Evolutionary conservation across 2,797 vertebrate species (phyloP), one percentile per base, ranked within the genome.

Genomic region (Pachyuromys duprasi): DNA sequence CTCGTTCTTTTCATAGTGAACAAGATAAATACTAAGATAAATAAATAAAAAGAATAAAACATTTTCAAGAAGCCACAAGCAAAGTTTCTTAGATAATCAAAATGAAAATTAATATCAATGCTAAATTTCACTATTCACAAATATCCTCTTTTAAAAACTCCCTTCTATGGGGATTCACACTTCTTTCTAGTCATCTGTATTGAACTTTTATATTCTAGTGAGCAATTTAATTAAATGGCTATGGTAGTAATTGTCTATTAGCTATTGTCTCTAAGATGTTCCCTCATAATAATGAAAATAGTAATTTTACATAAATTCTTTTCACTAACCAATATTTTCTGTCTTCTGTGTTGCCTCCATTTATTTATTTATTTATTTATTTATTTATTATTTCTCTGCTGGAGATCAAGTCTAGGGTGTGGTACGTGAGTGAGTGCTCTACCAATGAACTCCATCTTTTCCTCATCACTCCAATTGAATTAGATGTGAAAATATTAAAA

Each of bases 61-160:
- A 79, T 93, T 94, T 94, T 57, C 91, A 94, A 63, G n/a, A 79
- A 88, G 78, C 76, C 26, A 22, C 45, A 93, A 72, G 65, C 42
- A 94, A 89, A 86, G 70, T 1, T 75, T 90, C 86, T 76, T 83
- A 83, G 24, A 36, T 67, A 22, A 86, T 65, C 81, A 76, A 79
- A 81, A 60, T 79, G 78, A 95, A 95, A 95, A 78, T 93, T 26
- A 92, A 3, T 69, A 26, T 72, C 39, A 18, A 11, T 75, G 13
- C 86, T 76, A 67, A 95, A 67, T 84, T 65, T 86, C 18, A 28
- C 55, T 67, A 55, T 45, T 92, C 80, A 87, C 55, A 76, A 74
- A 36, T 80, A 86, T 22, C 75, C 84, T 88, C 15, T 74, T 28
- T 86, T 82, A 57, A 3, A 78, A 93, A 83, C 76, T 91, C 28